Evolutionary conservation across 2,888 invertebrate genomes (phyloP).

Genomic region (Pyrrhopygopsis socrates): DNA sequence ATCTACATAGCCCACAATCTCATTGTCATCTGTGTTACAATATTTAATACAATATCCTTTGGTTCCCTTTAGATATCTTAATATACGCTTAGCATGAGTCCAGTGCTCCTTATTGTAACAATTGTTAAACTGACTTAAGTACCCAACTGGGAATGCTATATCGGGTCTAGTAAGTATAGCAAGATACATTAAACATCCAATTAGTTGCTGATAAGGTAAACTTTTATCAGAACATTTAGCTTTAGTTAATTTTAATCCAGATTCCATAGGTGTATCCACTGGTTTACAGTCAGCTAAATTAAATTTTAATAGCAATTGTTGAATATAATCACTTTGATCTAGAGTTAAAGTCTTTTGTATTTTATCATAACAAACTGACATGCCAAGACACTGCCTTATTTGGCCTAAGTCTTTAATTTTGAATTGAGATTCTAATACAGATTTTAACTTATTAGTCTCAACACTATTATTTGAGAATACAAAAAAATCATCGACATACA

Average conservation of each 20-base stretch:
- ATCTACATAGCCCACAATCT: not conserved
- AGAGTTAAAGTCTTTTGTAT: not conserved
- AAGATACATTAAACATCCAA: not conserved
- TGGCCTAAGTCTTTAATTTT: not conserved
- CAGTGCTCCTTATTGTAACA: not conserved
- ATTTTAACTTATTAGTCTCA: not conserved
- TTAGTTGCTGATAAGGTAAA: not conserved
- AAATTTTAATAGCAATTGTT: conserved; percentile 6
- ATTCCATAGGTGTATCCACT: conserved; percentile 51
- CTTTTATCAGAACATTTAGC: not conserved
- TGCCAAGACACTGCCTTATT: not conserved
- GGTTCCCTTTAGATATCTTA: not conserved
- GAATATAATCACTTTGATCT: conserved; percentile 9
- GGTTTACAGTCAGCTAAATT: conserved; percentile 40
- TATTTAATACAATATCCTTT: not conserved
- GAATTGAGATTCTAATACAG: too few relatives aligned
- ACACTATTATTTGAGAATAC: not conserved
- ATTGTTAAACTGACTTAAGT: not conserved
- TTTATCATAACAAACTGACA: not conserved
- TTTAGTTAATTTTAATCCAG: conserved; percentile 14
- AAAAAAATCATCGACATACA: not conserved
- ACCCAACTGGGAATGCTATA: not conserved
- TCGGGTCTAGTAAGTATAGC: not conserved
- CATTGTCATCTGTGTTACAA: too few relatives aligned
- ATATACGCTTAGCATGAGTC: not conserved